Evolutionary conservation across 2,888 invertebrate genomes (phyloP), one percentile per base, ranked within the genome.

Genomic region (Scelioninae gen. 1): DNA sequence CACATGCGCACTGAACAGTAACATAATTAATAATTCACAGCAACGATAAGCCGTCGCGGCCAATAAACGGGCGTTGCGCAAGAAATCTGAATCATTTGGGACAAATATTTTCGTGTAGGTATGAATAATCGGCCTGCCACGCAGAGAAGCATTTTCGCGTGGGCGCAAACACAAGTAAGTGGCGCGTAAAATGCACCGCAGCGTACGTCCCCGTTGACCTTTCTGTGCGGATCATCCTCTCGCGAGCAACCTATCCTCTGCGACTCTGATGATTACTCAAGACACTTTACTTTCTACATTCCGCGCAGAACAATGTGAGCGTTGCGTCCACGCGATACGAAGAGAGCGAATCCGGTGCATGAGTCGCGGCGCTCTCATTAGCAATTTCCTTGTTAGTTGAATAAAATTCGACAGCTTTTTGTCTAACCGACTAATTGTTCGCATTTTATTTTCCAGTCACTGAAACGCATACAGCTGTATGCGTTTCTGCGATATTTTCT

Each of bases 261-360:
- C 85, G 74, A 40, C 49, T 56, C 75, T 38, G 81, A 38, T 74
- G 79, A 87, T 91, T 91, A 89, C 91, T 84, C 89, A 91, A 91
- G 90, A 90, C 89, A 90, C 90, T 90, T 91, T 91, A 91, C 92
- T 92, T 92, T 92, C 91, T 91, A 92, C 92, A 91, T 92, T 92
- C 91, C 91, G 87, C 84, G 78, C 85, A 88, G 85, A 90, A 91
- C 91, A 91, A 92, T 91, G 90, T 88, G 86, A 83, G 68, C 75
- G 79, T 69, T 88, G 88, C 89, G 89, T 88, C 88, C 87, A 89
- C 90, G 86, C 86, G 83, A 83, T 75, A 34, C 5, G 63, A 71
- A 84, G 60, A 32, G 62, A 51, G 38, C 71, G 63, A 82, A 72
- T 77, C 66, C 71, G 65, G 62, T 16, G 75, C 69, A 51, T 49